Evolutionary conservation across 2,113 vertebrate species (phyloP), one percentile per base, ranked within the genome.

Genomic region (Amazona vittata): DNA sequence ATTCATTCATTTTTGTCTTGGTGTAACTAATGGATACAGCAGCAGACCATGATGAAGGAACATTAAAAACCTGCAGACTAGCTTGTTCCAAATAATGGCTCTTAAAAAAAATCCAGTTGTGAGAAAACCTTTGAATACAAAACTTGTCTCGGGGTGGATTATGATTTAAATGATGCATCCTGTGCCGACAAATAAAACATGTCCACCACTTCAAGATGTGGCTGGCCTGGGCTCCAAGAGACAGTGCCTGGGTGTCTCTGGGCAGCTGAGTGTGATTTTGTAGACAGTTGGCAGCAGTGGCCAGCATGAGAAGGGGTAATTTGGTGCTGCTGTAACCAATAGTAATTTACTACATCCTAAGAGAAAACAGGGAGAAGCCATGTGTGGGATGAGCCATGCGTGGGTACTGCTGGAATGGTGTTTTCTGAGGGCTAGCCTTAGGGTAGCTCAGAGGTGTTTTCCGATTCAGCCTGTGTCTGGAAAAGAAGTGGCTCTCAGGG

Each of bases 21-120:
- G 91, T 94, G 94, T 89, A 74, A 91, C 80, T 78, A 78, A 91
- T 69, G 86, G 86, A 77, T 75, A 60, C 74, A 52, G 83, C 81
- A 88, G 81, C 68, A 43, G 19, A 67, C 28, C 7, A 9, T 46
- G 82, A 25, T 43, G 76, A 52, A 64, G 73, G 71, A 71, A 43
- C 86, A 71, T 49, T 57, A n/a, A 49, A 89, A 71, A 35, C 31
- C 15, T 5, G 1, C 55, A 62, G 47, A 12, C 17, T 24, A 55
- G 37, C 39, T 81, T 14, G 68, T 59, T 84, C 75, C 65, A 83
- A 92, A 89, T 28, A 89, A 89, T 12, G 37, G 55, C 82, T 69
- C 6, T 71, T 73, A 5, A 64, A 65, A 57, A 52, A 76, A 35
- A 53, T 19, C 37, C 63, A 39, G 21, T 24, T 53, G 64, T 25